A percentile compares a stretch with the other conserved stretches of the same genome.
Evolutionary conservation across 2,797 vertebrate species (phyloP).

Genomic region (Sitta carolinensis): DNA sequence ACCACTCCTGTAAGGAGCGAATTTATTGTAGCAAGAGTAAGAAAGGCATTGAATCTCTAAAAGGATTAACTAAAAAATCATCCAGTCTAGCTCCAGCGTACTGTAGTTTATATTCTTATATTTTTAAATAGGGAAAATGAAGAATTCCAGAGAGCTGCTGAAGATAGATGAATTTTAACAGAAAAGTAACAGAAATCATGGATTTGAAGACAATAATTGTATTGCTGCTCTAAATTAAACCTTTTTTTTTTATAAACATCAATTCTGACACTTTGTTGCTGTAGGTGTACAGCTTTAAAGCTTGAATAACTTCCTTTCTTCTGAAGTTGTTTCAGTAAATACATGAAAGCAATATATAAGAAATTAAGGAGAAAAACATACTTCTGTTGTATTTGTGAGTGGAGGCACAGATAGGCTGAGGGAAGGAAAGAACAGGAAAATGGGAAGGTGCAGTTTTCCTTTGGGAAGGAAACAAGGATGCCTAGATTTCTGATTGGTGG

Average conservation of each 20-base stretch:
- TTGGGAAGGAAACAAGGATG: neutral
- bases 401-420: neutral
- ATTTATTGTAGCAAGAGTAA: neutral
- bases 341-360: neutral
- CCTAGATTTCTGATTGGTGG: neutral
- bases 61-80: neutral
- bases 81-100: neutral
- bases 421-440: neutral
- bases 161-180: neutral
- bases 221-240: neutral
- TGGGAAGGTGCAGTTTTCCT: neutral
- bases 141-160: neutral
- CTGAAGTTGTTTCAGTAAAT: neutral
- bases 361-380: neutral
- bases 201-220: neutral
- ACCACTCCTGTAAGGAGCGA: neutral
- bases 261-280: neutral
- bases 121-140: neutral
- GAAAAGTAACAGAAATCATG: neutral
- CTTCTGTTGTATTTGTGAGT: neutral
- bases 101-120: neutral
- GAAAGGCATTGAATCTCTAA: neutral
- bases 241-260: rapidly evolving
- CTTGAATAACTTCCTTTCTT: neutral
- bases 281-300: neutral